Base-by-base conservation (phyloP, 2,888 invertebrate genomes). In the Eubasilissa splendida region DNA sequence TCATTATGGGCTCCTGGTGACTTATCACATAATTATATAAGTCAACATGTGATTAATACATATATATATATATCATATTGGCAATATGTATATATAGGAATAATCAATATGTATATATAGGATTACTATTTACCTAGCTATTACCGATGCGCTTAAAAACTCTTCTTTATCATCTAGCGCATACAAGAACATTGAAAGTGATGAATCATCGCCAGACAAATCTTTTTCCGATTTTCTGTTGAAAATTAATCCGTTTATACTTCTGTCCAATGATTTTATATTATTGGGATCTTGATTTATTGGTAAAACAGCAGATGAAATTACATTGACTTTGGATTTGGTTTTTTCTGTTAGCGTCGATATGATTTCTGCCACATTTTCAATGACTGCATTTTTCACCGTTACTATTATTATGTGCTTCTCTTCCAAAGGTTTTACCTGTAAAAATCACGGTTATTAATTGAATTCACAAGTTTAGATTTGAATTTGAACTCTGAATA, bases 361-460 rank as follows among this genome's bases (percentile, higher is more conserved):
- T 74, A 91, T 82, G 80, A 90, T 86, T 71, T 81, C 77, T 50
- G 82, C 83, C 85, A 90, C 88, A 79, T 90, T 87, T 83, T 91
- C 89, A 82, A 90, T 84, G 84, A 90, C 88, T 74, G 88, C 87
- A 84, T 89, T 85, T 85, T 85, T 85, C 33, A 91, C 84, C 22
- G 88, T 89, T 14, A 91, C 83, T 7, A 91, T 88, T 2, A 87
- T 88, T 81, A 91, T 89, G 82, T 90, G 87, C 79, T 86, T 86
- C 59, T 86, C 84, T 71, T 88, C 86, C 83, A 91, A 85, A 54
- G 90, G 85, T 86, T 88, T 89, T 52, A 91, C 89, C 91, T 91
- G 85, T 79, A 88, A 89, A 52, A 50, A 42, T 33, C 42, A 33
- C 12, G 10, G 3, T 42, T 2, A 63, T 63, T 63, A 63, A 1